Evolutionary conservation across 2,888 invertebrate species (phyloP).

Genomic region (Stenichneumon culpator): DNA sequence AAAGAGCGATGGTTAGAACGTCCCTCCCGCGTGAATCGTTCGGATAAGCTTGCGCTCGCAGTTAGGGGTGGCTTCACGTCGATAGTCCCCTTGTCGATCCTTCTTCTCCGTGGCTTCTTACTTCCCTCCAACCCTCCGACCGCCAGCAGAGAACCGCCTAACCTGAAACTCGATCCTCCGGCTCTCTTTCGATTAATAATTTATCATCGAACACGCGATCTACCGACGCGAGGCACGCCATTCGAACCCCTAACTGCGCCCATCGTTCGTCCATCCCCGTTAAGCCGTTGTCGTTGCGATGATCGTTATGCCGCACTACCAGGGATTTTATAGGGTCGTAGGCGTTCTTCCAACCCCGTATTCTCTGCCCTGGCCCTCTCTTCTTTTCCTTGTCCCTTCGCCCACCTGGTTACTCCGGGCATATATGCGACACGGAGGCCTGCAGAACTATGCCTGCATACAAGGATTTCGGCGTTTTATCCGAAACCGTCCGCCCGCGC

Average conservation of each 20-base stretch:
- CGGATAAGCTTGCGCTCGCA: conserved; percentile 60
- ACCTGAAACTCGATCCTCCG: conserved; percentile 56
- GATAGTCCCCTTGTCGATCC: conserved; percentile 54
- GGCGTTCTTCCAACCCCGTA: not conserved
- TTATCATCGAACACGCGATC: conserved; percentile 57
- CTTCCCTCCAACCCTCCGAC: conserved; percentile 43
- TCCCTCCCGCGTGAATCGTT: conserved; percentile 54
- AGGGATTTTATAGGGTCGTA: conserved; percentile 42
- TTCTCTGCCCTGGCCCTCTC: not conserved
- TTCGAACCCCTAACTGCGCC: conserved; percentile 34
- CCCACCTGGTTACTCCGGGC: not conserved
- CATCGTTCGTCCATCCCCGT: conserved; percentile 44
- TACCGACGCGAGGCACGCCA: conserved; percentile 16
- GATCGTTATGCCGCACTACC: conserved; percentile 57
- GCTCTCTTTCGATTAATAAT: conserved; percentile 65
- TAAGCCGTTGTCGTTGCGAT: conserved; percentile 62
- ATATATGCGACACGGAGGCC: conserved; percentile 26
- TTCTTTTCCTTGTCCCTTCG: not conserved
- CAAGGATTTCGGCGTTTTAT: conserved; percentile 76
- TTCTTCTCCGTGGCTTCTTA: conserved; percentile 52
- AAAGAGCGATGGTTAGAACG: conserved; percentile 46
- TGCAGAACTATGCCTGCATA: conserved; percentile 72
- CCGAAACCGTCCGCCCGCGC: conserved; percentile 58
- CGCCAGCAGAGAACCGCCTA: conserved; percentile 30
- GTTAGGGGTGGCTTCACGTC: conserved; percentile 54